These are phyloP conservation scores for Intellagama lesueurii DNA, from an alignment of 2,797 vertebrate species.

Conservation along the genomic window DNA sequence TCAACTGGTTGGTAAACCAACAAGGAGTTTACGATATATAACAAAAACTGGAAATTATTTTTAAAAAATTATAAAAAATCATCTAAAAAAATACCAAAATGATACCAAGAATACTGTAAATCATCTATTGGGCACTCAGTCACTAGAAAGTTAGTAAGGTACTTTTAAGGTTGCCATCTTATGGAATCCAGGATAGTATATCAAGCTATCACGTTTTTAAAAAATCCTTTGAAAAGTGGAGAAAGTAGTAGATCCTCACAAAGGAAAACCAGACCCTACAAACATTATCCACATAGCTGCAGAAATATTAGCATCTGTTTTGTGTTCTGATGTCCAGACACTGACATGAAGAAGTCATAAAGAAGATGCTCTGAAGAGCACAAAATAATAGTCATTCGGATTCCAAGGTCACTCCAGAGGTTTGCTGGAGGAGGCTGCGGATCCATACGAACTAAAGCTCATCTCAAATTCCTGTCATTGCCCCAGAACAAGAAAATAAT, in stretches of 20 bases:
- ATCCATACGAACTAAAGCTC: not conserved
- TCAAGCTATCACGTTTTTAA: no score
- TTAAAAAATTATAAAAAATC: no score
- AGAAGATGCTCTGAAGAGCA: no score
- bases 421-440: not conserved
- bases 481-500: no score
- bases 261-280: not conserved
- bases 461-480: not conserved
- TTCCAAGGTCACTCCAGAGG: not conserved
- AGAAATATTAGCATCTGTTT: not conserved
- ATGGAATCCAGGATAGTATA: no score
- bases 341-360: not conserved
- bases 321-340: no score
- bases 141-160: not conserved
- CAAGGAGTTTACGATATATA: not conserved
- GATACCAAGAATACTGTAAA: not conserved
- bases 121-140: not conserved
- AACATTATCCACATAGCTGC: not conserved
- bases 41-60: not conserved
- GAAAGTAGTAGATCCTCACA: not conserved
- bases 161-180: not conserved
- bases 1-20: not conserved
- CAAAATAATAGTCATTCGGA: not conserved
- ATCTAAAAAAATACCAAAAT: not conserved
- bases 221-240: not conserved